Base-by-base conservation (phyloP, 35 echinoderm and acorn worm genomes). In the Diadema setosum region DNA sequence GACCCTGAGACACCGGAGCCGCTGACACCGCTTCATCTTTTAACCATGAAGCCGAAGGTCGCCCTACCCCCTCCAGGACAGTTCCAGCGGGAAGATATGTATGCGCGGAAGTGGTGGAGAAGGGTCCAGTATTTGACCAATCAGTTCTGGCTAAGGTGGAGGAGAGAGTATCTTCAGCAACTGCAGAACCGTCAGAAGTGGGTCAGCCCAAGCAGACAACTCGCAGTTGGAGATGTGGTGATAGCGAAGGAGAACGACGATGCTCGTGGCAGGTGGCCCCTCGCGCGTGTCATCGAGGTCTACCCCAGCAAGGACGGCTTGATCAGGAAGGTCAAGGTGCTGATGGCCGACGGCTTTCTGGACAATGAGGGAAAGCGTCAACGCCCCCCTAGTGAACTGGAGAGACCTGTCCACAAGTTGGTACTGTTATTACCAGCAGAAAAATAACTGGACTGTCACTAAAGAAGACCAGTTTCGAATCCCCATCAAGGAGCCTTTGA, bases 1-100 rank as follows among this genome's bases (percentile, higher is more conserved):
- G 83, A 86, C 50, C 48, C 70, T 30, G 65, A 46, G 20, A 35
- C 83, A 17, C 70, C 75, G 25, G 90, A 92, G 39, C 84, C 90
- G 14, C 56, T 92, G 1, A 87, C 90, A 16, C 84, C 84, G 35
- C 86, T 82, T 55, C n/a, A n/a, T 32, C 26, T 92, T 12, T 56
- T 92, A 2, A 87, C 84, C 12, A 80, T 82, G 80, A 93, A 93
- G 30, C 55, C 91, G n/a, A 93, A 89, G 86, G 60, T 93, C 5
- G 41, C 89, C 23, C 32, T 93, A 8, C 91, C 86, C n/a, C 86
- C 91, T 42, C 86, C 91, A 45, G 91, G 91, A 7, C 48, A 84
- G 45, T 93, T 93, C 25, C 85, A 82, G 65, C 37, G 43, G 31
- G 45, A 42, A 65, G 84, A 92, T 37, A n/a, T 92, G 2, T 92